Base-by-base conservation (phyloP, 2,797 vertebrate genomes). In the Notolabrus celidotus region DNA sequence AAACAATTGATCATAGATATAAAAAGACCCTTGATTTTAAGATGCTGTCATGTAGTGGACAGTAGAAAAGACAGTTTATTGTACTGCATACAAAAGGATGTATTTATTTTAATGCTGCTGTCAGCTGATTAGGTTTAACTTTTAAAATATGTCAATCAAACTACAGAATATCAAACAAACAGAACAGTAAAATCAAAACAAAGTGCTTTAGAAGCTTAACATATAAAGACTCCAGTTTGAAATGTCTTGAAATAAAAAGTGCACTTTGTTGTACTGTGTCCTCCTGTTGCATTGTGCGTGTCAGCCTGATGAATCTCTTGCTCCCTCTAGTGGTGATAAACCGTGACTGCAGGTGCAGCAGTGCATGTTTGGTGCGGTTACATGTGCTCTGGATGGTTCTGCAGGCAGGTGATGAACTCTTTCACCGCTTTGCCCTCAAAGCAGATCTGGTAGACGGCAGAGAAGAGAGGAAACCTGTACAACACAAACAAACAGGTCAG, bases 401-500 rank as follows among this genome's bases (percentile, higher is more conserved):
- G 95, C 83, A 97, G 94, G 64, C 96, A 96, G 46, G 23, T 51
- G 88, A 96, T 93, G 85, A 97, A 96, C 33, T 96, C 93, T 34
- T 92, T 89, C 79, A 96, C 85, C 0, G 89, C 81, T 25, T 75
- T 93, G 7, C 94, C 94, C 87, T 96, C 90, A 0, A 95, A 97
- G 90, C 96, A 96, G 87, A 97, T 96, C 88, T 89, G 91, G 84
- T 95, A 96, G 72, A 97, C 87, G 0, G 92, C 94, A 4, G 89
- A 80, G 25, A 97, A 97, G 77, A 97, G 58, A 0, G 96, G 96
- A 80, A 96, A 97, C 85, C 96, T 97, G 53, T 0, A 56, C 34
- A 42, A 50, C 3, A 27, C 3, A 27, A 31, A 7, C 29, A n/a
- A n/a, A n/a, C n/a, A n/a, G n/a, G n/a, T n/a, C n/a, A n/a, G n/a